A percentile compares a stretch with the other conserved stretches of the same genome.
These are phyloP conservation scores for Tapirus terrestris DNA, from an alignment of 2,113 vertebrate species.

Conservation along the genomic window DNA sequence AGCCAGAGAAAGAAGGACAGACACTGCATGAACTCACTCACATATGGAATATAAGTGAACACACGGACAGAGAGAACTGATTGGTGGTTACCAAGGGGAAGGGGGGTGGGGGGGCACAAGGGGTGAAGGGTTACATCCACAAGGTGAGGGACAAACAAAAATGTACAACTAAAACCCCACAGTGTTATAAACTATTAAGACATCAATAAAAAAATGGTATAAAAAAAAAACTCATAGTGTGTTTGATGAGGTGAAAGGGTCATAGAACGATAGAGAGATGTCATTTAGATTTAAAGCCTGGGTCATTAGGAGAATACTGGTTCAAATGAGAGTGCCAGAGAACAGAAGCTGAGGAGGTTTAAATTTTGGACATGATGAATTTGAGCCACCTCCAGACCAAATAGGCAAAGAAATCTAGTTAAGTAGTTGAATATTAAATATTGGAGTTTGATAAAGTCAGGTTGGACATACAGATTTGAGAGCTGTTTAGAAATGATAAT, in stretches of 20 bases:
- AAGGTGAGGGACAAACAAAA: too few relatives aligned
- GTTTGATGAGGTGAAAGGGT: not conserved
- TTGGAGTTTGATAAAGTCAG: not conserved
- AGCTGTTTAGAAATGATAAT: not conserved
- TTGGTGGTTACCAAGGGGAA: too few relatives aligned
- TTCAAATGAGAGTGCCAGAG: not conserved
- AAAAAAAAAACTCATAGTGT: not conserved
- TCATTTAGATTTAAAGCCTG: not conserved
- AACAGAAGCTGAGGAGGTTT: not conserved
- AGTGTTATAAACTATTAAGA: too few relatives aligned
- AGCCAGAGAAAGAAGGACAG: too few relatives aligned
- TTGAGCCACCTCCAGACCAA: not conserved
- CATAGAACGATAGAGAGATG: not conserved
- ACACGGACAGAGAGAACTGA: too few relatives aligned
- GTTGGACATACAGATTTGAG: not conserved
- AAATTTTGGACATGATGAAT: not conserved
- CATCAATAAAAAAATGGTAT: too few relatives aligned
- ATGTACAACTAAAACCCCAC: too few relatives aligned
- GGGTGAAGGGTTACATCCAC: too few relatives aligned
- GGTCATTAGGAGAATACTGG: not conserved
- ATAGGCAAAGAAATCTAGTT: not conserved
- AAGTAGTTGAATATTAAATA: not conserved
- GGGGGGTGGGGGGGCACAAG: too few relatives aligned
- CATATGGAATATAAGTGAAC: too few relatives aligned
- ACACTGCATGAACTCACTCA: too few relatives aligned